Base-by-base conservation (phyloP, 2,797 vertebrate species). In the Eurystomus glaucurus region DNA sequence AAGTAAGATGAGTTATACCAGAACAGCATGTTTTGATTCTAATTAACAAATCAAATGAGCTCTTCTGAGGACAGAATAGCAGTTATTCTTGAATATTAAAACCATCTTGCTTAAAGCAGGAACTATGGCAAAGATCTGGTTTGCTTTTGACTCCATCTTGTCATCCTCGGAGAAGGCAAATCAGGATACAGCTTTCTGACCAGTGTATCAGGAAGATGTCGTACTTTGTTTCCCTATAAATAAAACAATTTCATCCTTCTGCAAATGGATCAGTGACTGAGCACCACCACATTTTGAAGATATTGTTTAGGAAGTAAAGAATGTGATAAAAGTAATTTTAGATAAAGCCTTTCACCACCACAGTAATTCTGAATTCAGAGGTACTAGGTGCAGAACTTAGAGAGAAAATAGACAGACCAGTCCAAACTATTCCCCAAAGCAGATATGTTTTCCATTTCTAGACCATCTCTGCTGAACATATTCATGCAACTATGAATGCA, bases 61-160 rank as follows among this genome's bases (percentile, higher is more conserved):
- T 51, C 41, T 57, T 77, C 33, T 21, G 39, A 77, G 46, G 21
- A 31, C 37, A 90, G 15, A 66, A 17, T 0, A 11, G 29, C 41
- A 82, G 18, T 71, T 82, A 58, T 20, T 79, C 22, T 22, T 54
- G 29, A 80, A 58, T 15, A 88, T 29, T 43, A 69, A 54, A 87
- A 60, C 12, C 29, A 48, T 43, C 21, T 66, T 50, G 43, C 35
- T 50, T 92, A 16, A 88, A 83, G 64, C 3, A 70, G 43, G 21
- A 83, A 74, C 10, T 79, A 41, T 1, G 46, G n/a, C 1, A 2
- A 79, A 50, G 23, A 74, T 0, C 23, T 25, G 8, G 33, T 61
- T 52, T 91, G 41, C 45, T 85, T 95, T 50, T 83, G 39, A 83
- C 17, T 76, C 33, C 22, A 39, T 8, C 17, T 80, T 91, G 16